phyloP scores from a whole-genome alignment of 2,888 invertebrate species.

The Acleris laterana region DNA sequence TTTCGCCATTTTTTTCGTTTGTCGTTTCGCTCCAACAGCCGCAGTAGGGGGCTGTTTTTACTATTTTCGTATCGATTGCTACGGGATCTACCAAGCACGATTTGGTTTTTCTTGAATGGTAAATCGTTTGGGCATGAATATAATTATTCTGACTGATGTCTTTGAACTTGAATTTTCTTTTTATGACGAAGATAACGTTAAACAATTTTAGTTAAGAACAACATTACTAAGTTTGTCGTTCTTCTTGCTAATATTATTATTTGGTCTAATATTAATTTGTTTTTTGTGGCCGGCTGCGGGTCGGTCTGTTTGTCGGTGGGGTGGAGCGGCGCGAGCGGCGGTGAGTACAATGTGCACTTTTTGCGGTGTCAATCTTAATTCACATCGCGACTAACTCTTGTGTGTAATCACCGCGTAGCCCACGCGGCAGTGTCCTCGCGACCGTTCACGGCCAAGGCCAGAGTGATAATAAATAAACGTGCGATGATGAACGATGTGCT shows the following conservation, averaged over 20 bases:
- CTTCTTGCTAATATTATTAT: constrained; percentile 33
- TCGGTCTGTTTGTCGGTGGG: constrained; percentile 43
- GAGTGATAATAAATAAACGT: constrained; percentile 71
- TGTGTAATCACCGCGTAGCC: constrained; percentile 57
- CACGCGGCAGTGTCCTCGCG: constrained; percentile 61
- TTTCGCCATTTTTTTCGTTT: constrained; percentile 49
- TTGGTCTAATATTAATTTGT: constrained; percentile 46
- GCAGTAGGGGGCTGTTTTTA: constrained; percentile 52
- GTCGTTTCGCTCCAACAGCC: constrained; percentile 51
- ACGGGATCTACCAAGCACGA: constrained; percentile 17
- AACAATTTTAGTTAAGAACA: not conserved
- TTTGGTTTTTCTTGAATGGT: constrained; percentile 21
- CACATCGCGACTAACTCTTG: constrained; percentile 50
- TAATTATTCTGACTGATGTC: constrained; percentile 13
- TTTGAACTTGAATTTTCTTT: constrained; percentile 4
- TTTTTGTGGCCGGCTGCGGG: constrained; percentile 44
- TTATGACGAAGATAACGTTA: not conserved
- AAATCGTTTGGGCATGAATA: constrained; percentile 12
- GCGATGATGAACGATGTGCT: constrained; percentile 77
- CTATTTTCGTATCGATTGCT: constrained; percentile 37
- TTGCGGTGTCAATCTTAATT: constrained; percentile 54
- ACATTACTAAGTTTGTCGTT: not conserved
- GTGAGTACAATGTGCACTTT: constrained; percentile 55
- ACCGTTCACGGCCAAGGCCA: constrained; percentile 83
- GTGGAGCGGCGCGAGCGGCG: constrained; percentile 26